Conservation (phyloP, 2,797 vertebrate species). For the Protonibea diacanthus region DNA sequence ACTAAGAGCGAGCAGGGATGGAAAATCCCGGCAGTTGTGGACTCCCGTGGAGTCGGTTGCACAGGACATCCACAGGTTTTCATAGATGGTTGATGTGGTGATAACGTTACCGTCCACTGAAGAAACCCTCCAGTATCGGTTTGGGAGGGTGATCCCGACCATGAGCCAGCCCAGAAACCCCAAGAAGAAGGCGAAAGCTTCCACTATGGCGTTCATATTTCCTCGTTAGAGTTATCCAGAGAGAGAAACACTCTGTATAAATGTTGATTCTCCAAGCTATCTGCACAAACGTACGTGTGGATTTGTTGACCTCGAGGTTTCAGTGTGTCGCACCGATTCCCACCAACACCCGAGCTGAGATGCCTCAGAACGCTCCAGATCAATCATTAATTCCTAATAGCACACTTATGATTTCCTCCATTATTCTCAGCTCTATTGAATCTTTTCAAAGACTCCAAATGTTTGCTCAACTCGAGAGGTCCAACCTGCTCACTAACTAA, state of each 20-base stretch:
- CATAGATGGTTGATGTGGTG: slow-evolving; percentile 89
- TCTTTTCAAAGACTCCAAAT: slow-evolving; percentile 60
- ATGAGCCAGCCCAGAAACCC: slow-evolving; percentile 85
- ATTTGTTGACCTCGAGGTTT: slow-evolving; percentile 40
- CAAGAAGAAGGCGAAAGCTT: slow-evolving; percentile 85
- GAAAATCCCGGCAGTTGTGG: slow-evolving; percentile 89
- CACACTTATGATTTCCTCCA: slow-evolving; percentile 53
- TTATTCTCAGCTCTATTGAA: slow-evolving; percentile 65
- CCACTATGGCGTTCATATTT: slow-evolving; percentile 79
- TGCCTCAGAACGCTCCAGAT: slow-evolving; percentile 64
- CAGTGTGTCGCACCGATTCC: slow-evolving; percentile 39
- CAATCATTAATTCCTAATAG: slow-evolving; percentile 73
- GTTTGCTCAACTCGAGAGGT: slow-evolving; percentile 66
- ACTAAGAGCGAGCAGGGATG: slow-evolving; percentile 74
- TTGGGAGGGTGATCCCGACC: slow-evolving; percentile 84
- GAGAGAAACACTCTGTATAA: slow-evolving; percentile 20
- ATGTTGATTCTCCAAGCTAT: slow-evolving; percentile 27
- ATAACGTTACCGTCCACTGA: slow-evolving; percentile 88
- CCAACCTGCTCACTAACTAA: slow-evolving; percentile 56
- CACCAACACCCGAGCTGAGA: slow-evolving; percentile 17
- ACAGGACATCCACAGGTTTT: slow-evolving; percentile 92
- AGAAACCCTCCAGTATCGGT: slow-evolving; percentile 89
- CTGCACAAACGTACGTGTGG: slow-evolving; percentile 38
- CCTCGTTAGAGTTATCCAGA: slow-evolving; percentile 38
- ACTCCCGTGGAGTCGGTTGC: slow-evolving; percentile 89